Base-by-base conservation (phyloP, 2,797 vertebrate genomes). In the Myotis pilosus region DNA sequence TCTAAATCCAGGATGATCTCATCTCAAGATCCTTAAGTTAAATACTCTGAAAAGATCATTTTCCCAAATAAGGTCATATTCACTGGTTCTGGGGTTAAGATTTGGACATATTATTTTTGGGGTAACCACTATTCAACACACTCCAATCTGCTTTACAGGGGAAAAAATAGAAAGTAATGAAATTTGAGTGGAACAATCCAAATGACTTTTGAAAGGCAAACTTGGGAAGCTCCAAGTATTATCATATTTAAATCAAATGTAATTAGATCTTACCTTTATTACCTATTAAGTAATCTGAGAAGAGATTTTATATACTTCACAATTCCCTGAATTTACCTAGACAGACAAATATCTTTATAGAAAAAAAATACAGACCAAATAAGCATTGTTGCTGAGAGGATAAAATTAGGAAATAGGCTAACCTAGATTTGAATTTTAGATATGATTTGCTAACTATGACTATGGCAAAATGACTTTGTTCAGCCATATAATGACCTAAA, bases 271-370 rank as follows among this genome's bases (percentile, higher is more conserved):
- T 76, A 25, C 41, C 4, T 68, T 85, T 83, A 74, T 79, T 38
- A 60, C 84, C 62, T 38, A 47, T 90, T 64, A 23, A 57, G 80
- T 68, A 74, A 75, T 80, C 44, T 92, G 25, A 69, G 33, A 84
- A 85, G 25, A 75, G 20, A 92, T 25, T 83, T 86, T 57, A 57
- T 74, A 38, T 49, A 53, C 8, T 38, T 28, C n/a, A 19, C 4
- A 85, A 55, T 95, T 92, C 28, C 94, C 33, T 71, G 23, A 87
- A 30, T 82, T 94, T 94, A 53, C 72, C 55, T 81, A 28, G 57
- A 74, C 68, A 55, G 51, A 47, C 23, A 83, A 55, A 87, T 13
- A 7, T 33, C 17, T 72, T 66, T 92, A 66, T n/a, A 75, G 55
- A 30, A 33, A 78, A 84, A 79, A 30, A 44, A 81, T 78, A 51